Evolutionary conservation across 2,797 vertebrate species (phyloP), one percentile per base, ranked within the genome.

Genomic region (Phoebastria nigripes): DNA sequence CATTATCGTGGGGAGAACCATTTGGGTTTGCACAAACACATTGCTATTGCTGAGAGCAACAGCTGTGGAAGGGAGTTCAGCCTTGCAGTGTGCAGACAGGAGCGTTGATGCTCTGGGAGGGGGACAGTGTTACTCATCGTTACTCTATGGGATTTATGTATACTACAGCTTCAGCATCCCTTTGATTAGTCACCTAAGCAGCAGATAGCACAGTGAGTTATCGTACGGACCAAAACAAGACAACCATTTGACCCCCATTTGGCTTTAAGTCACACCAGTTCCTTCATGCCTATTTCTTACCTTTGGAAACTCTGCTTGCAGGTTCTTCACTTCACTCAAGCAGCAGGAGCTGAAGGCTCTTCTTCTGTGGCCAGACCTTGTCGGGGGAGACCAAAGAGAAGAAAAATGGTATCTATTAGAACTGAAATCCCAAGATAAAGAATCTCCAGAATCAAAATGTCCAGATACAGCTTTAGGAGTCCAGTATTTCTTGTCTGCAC

Each of bases 371-470:
- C 56, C 80, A 92, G 49, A 55, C 54, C 94, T 86, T 95, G 93
- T 79, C 85, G 61, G 8, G 82, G 94, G 17, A 95, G 94, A 95
- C 88, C 93, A 46, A 97, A 96, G 51, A 97, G 88, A 90, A 97
- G 96, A 78, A 95, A 88, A 95, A 11, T 95, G 96, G 95, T 96
- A 96, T 65, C 13, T 82, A 6, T 91, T 37, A 89, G 21, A 65
- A 46, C 5, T 58, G 13, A 91, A 91, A 86, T 80, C 33, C 63
- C 26, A 88, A 73, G 6, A 77, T 24, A 88, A 90, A 88, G 31
- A 76, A 70, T 58, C 7, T 35, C 21, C n/a, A 87, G 63, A 76
- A 82, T 42, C 24, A 88, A 70, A 77, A 83, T 22, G 1, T 46
- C 39, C 42, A 80, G 65, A 82, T 17, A 46, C 3, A 85, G 24